Evolutionary conservation across 2,797 vertebrate species (phyloP), one percentile per base, ranked within the genome.

Genomic region (Melanitta fusca): DNA sequence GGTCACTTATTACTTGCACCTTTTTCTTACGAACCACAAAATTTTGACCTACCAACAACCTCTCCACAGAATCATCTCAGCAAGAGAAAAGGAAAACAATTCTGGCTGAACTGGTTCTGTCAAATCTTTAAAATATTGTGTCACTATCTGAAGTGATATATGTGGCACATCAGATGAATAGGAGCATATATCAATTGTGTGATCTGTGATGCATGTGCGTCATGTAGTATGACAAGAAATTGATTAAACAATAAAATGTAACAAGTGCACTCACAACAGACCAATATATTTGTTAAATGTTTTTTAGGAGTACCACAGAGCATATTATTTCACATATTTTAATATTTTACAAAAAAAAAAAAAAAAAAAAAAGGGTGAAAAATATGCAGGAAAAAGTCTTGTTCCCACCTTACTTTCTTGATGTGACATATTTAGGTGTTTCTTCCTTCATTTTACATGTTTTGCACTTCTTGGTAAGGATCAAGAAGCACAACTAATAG

Each of bases 81-180:
- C 34, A 85, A 77, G 7, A 82, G 13, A 60, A 39, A 36, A 62
- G 25, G 15, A 62, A 80, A 90, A 77, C 21, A 88, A 65, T 41
- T 80, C 74, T 93, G 38, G 32, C n/a, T 91, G 53, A 89, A 89
- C 34, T 5, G 5, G 30, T 94, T 90, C 94, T 91, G 85, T 69
- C 91, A 95, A 38, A 32, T 91, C 54, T 93, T 91, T 83, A 91
- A 92, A 91, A 85, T 69, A 93, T 41, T 43, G 3, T 24, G 65
- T 71, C 71, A 66, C 60, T 69, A 21, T 71, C 60, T 36, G 18
- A 73, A 51, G 56, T 87, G 88, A 95, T 95, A 87, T 90, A 91
- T 72, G 78, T 69, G 80, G 57, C 61, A 61, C 34, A 72, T 60
- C 53, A 91, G 83, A 89, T 72, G 49, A 89, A 91, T 60, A 78